phyloP scores from a whole-genome alignment of 2,888 invertebrate species.

The Calephelis perditalis region DNA sequence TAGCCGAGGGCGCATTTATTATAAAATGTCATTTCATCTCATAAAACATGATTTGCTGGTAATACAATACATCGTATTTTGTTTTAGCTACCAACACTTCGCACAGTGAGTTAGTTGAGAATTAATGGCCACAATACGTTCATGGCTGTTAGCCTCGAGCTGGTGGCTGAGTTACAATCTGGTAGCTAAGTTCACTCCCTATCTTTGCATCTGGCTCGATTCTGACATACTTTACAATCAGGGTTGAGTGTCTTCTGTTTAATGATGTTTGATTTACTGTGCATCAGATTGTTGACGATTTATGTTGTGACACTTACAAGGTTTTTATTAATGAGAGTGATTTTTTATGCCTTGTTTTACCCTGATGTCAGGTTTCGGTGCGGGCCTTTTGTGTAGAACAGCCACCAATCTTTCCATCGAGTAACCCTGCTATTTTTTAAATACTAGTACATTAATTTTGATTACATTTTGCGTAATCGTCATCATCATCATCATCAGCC shows the following conservation, averaged over 20 bases:
- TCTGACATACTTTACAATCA: constrained; percentile 60
- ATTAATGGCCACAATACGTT: constrained; percentile 61
- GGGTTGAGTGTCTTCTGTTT: constrained; percentile 44
- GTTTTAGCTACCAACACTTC: constrained; percentile 44
- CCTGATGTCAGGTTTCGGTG: no score
- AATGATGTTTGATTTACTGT: constrained; percentile 54
- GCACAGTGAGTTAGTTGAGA: constrained; percentile 45
- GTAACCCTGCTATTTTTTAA: no score
- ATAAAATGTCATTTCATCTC: constrained; percentile 13
- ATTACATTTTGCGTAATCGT: no score
- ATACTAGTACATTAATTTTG: no score
- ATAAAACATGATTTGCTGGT: constrained; percentile 12
- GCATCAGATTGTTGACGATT: constrained; percentile 37
- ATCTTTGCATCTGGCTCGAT: constrained; percentile 59
- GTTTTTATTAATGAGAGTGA: not conserved
- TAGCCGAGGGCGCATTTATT: constrained; percentile 4
- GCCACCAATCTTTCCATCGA: no score
- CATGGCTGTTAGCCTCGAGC: constrained; percentile 54
- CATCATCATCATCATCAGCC: no score
- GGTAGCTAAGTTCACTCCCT: constrained; percentile 45
- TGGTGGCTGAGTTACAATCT: constrained; percentile 49
- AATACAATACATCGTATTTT: constrained; percentile 19
- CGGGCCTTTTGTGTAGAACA: no score
- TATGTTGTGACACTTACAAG: constrained; percentile 11
- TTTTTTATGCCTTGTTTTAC: no score